Base-by-base conservation (phyloP, 2,797 vertebrate species). In the Acanthis flammea region DNA sequence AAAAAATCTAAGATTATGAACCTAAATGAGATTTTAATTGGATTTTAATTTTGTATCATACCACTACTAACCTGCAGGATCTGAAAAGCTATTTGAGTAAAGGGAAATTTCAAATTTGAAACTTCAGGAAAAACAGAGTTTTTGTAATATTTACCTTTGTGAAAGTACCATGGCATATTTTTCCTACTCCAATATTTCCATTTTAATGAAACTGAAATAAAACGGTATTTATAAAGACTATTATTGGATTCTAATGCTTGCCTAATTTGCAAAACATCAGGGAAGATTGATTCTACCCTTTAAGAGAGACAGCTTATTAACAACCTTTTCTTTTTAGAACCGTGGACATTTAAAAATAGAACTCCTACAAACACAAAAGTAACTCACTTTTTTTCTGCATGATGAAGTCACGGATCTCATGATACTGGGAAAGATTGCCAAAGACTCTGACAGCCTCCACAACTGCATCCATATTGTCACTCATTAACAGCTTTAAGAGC, bases 391-490 rank as follows among this genome's bases (percentile, higher is more conserved):
- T 99, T 78, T 98, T 98, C 95, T 98, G 97, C 94, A 99, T 95
- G 86, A 99, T 98, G 94, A 99, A 99, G 92, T 98, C 96, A 66
- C 98, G 98, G 91, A 99, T 98, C 54, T 98, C 98, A 77, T 95
- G 97, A 89, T 98, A 98, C 74, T 98, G 98, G 19, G 99, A 99
- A 96, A 99, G 97, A 97, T 99, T 99, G 88, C 99, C 99, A 90
- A 99, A 99, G 42, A 99, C 99, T 51, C 99, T 98, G 19, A 98
- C 98, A 70, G 99, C 99, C 96, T 99, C 99, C 37, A 99, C 97
- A 96, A 99, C 96, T 68, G 98, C 98, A 31, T 98, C 98, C 98
- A 98, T 98, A 81, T 97, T 99, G 94, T 98, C 97, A 96, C 98
- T 98, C 94, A 98, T 96, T 86, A 99, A 71, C 91, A 99, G 96